phyloP scores from a whole-genome alignment of 2,888 invertebrate species.

The Drosophila mimetica region DNA sequence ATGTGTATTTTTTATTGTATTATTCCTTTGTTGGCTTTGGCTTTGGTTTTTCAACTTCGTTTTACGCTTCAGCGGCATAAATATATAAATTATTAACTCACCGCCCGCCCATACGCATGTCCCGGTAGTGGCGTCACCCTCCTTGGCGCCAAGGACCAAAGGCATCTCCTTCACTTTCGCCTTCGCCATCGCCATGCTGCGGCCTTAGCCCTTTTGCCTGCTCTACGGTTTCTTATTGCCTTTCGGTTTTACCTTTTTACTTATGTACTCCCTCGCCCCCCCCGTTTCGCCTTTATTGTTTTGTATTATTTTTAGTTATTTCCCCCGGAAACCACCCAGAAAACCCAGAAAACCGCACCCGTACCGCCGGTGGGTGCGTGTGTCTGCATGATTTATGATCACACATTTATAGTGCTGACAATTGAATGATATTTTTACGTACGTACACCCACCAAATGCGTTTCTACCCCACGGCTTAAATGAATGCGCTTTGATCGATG shows the following conservation, averaged over 20 bases:
- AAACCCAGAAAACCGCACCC: background rate
- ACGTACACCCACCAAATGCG: slow-evolving; percentile 46
- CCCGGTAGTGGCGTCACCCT: slow-evolving; percentile 28
- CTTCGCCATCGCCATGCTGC: slow-evolving; percentile 26
- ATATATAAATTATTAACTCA: slow-evolving; percentile 79
- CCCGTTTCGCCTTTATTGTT: slow-evolving; percentile 49
- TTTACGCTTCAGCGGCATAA: slow-evolving; percentile 75
- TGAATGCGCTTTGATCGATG: slow-evolving; percentile 64
- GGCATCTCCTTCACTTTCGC: slow-evolving; percentile 13
- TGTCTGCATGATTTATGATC: slow-evolving; percentile 76
- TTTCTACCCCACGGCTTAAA: slow-evolving; percentile 1
- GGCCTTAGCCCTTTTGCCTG: slow-evolving; percentile 60
- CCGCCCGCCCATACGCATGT: slow-evolving; percentile 45
- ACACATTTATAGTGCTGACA: slow-evolving; percentile 76
- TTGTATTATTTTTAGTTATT: slow-evolving; percentile 62
- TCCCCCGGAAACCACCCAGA: slow-evolving; percentile 8
- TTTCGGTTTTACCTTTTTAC: slow-evolving; percentile 30
- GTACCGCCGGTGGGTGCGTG: slow-evolving; percentile 28
- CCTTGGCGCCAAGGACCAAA: slow-evolving; percentile 28
- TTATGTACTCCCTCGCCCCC: slow-evolving; percentile 6
- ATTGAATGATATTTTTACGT: slow-evolving; percentile 73
- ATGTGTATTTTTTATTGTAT: slow-evolving; percentile 76
- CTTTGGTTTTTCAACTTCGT: slow-evolving; percentile 74
- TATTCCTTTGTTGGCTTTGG: slow-evolving; percentile 70
- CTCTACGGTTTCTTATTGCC: slow-evolving; percentile 12